These are phyloP conservation scores for Archocentrus centrarchus DNA, from an alignment of 2,113 vertebrate genomes.

Conservation along the genomic window DNA sequence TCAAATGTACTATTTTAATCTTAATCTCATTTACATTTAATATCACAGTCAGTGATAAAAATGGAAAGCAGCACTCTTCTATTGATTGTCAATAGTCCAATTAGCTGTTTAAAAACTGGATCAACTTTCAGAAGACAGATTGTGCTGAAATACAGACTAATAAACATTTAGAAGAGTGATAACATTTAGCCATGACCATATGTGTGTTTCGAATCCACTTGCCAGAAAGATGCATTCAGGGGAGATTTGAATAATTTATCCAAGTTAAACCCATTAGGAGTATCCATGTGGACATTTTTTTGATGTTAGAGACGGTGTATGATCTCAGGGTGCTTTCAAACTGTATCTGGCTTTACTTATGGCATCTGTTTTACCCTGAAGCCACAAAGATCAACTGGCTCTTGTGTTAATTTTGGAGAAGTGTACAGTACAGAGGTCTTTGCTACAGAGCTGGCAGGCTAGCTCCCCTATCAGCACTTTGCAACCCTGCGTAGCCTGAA, in stretches of 20 bases:
- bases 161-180: conserved; percentile 45
- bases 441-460: conserved; percentile 26
- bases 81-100: conserved; percentile 43
- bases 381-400: conserved; percentile 78
- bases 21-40: conserved; percentile 25
- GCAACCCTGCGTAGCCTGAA: conserved; percentile 19
- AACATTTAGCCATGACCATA: conserved; percentile 54
- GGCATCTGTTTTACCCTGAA: conserved; percentile 75
- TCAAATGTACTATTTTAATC: conserved; percentile 27
- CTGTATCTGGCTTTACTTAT: conserved; percentile 60
- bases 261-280: conserved; percentile 76
- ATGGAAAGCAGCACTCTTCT: conserved; percentile 1
- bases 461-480: conserved; percentile 25
- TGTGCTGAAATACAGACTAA: conserved; percentile 2
- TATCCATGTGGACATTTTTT: conserved; percentile 77
- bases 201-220: conserved; percentile 41
- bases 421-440: conserved; percentile 52
- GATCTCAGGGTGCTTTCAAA: conserved; percentile 74
- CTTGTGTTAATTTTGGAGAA: conserved; percentile 68
- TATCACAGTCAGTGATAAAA: conserved; percentile 15
- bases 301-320: conserved; percentile 78
- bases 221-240: conserved; percentile 57
- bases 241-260: conserved; percentile 78
- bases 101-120: conserved; percentile 41
- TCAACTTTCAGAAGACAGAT: conserved; percentile 36